A percentile compares a stretch with the other conserved stretches of the same genome.
These are phyloP conservation scores for Aptenodytes patagonicus DNA, from an alignment of 2,113 vertebrate species.

Conservation along the genomic window DNA sequence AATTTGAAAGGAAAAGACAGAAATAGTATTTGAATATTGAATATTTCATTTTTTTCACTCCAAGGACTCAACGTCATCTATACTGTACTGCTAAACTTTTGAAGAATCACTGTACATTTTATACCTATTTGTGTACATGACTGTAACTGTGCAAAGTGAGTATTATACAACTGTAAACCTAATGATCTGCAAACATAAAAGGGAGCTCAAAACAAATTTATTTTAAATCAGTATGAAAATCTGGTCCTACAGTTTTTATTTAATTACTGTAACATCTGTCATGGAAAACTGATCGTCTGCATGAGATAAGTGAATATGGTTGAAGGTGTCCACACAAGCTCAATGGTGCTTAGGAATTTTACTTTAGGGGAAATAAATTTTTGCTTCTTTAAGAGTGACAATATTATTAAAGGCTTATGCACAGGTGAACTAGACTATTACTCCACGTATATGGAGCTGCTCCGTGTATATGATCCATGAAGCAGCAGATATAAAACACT, in stretches of 20 bases:
- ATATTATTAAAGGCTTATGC: neutral
- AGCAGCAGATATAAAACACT: neutral
- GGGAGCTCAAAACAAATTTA: neutral
- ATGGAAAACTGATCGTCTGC: neutral
- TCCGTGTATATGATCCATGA: neutral
- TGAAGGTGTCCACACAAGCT: neutral
- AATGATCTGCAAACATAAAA: neutral
- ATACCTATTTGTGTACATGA: neutral
- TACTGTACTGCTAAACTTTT: neutral
- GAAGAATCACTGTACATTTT: neutral
- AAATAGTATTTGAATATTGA: neutral
- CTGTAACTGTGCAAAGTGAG: neutral
- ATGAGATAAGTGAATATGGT: neutral
- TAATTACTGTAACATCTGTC: neutral
- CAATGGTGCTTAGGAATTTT: neutral
- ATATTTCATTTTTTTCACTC: neutral
- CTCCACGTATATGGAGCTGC: neutral
- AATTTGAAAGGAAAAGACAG: neutral
- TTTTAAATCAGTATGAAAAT: neutral
- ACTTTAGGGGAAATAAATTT: neutral
- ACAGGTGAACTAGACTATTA: neutral
- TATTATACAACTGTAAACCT: neutral
- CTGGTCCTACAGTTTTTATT: neutral
- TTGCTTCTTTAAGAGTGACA: neutral
- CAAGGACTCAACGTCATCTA: neutral